Evolutionary conservation across 2,797 vertebrate species (phyloP), one percentile per base, ranked within the genome.

Genomic region (Cheracebus regulus): DNA sequence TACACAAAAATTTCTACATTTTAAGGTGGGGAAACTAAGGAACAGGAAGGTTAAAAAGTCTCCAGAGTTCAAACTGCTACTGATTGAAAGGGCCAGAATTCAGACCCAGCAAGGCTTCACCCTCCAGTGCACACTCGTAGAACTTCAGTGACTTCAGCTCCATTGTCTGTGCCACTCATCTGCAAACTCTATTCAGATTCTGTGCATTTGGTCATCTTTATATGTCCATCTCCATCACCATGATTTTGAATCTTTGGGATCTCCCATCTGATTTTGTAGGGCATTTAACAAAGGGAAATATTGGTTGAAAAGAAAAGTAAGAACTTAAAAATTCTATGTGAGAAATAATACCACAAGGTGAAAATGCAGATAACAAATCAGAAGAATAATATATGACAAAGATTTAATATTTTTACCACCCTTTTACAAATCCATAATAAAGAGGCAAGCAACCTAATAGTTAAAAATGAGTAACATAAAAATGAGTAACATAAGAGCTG

Each of bases 91-190:
- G 86, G 48, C 7, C 67, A 80, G 58, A 33, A 41, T 57, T n/a
- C 57, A 90, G 48, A 57, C 30, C 2, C 5, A 13, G n/a, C 5
- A 15, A 7, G 12, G 20, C 79, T 76, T 44, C 20, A 28, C 24
- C 39, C 52, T 2, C 39, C n/a, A 30, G 13, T 2, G 2, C 0
- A 0, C 26, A 30, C 22, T n/a, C 39, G 30, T 3, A 14, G 52
- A 39, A 44, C 81, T 36, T 17, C 0, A 19, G 52, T 48, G 44
- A 46, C 10, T 39, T 41, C 5, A 30, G 24, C 9, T 7, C 22
- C 64, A 2, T 9, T 24, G 19, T 39, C 70, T 33, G 41, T 28
- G 20, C 55, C 36, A 4, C 9, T 75, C 41, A 14, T 36, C 72
- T 72, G 64, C 19, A 19, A 55, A 5, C 44, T 84, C 12, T 26